These are phyloP conservation scores for Synanceia verrucosa DNA, from an alignment of 2,797 vertebrate genomes.

Conservation along the genomic window DNA sequence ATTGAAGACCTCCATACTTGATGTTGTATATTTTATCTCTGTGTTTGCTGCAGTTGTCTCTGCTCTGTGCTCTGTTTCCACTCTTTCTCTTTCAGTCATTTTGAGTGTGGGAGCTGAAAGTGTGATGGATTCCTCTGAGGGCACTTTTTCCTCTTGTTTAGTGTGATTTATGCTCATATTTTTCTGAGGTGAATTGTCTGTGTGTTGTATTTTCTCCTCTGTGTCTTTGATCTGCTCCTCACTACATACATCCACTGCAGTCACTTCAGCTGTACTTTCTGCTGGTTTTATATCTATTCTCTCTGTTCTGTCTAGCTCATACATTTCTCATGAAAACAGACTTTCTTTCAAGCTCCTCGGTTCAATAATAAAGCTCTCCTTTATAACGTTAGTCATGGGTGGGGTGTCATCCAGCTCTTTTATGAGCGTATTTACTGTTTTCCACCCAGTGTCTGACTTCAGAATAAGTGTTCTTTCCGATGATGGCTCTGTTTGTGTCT, in stretches of 20 bases:
- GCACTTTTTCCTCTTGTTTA: background rate
- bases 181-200: background rate
- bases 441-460: conserved; percentile 4
- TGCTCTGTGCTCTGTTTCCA: background rate
- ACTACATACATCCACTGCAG: background rate
- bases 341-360: background rate
- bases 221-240: background rate
- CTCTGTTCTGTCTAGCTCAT: background rate
- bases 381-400: background rate
- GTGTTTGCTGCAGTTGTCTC: background rate
- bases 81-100: background rate
- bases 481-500: background rate
- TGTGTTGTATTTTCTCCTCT: background rate
- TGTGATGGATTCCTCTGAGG: conserved; percentile 7
- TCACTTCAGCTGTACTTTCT: background rate
- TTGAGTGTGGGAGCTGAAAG: background rate
- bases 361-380: conserved; percentile 6
- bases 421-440: conserved; percentile 7
- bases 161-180: conserved; percentile 1
- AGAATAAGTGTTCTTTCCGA: background rate
- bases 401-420: background rate
- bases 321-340: background rate
- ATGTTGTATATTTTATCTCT: conserved; percentile 12
- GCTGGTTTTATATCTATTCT: conserved; percentile 12
- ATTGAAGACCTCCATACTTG: background rate